Conservation (phyloP, 1,140 invertebrate genomes). For the Notospermus geniculatus region DNA sequence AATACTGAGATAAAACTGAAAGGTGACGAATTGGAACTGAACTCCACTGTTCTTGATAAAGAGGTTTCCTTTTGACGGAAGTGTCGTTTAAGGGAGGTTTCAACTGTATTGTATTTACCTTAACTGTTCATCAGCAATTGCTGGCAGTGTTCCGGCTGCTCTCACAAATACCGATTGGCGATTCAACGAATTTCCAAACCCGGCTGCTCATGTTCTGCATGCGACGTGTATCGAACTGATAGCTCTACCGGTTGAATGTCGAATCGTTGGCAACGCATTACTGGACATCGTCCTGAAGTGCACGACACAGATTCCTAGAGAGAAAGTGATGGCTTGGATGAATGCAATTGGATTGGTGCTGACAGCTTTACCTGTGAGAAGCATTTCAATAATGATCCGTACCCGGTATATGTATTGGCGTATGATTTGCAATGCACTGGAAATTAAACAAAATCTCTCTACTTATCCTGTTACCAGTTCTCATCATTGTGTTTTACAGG, state of each 20-base stretch:
- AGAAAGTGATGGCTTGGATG: conserved; percentile 86
- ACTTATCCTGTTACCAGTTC: background rate
- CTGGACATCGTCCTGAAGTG: conserved; percentile 85
- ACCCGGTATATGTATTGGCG: too few relatives aligned
- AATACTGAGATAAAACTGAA: too few relatives aligned
- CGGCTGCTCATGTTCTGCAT: conserved; percentile 87
- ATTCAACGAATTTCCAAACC: conserved; percentile 96
- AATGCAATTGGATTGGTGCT: conserved; percentile 88
- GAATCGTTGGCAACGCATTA: conserved; percentile 74
- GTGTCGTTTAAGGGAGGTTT: too few relatives aligned
- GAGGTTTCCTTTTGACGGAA: too few relatives aligned
- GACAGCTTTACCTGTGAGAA: conserved; percentile 80
- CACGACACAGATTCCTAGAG: conserved; percentile 73
- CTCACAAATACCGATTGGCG: conserved; percentile 91
- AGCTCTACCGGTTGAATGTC: conserved; percentile 79
- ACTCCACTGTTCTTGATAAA: too few relatives aligned
- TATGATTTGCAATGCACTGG: background rate
- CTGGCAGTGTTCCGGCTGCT: conserved; percentile 65
- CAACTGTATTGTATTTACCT: conserved; percentile 64
- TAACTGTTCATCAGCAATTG: conserved; percentile 36
- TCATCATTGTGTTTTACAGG: conserved; percentile 50
- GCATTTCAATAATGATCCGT: conserved; percentile 96
- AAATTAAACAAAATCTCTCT: background rate
- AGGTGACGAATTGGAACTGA: too few relatives aligned
- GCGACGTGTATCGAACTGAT: conserved; percentile 93